A percentile compares a stretch with the other conserved stretches of the same genome.
Conservation (phyloP, 1,140 invertebrate genomes). For the Leptopilina boulardi region DNA sequence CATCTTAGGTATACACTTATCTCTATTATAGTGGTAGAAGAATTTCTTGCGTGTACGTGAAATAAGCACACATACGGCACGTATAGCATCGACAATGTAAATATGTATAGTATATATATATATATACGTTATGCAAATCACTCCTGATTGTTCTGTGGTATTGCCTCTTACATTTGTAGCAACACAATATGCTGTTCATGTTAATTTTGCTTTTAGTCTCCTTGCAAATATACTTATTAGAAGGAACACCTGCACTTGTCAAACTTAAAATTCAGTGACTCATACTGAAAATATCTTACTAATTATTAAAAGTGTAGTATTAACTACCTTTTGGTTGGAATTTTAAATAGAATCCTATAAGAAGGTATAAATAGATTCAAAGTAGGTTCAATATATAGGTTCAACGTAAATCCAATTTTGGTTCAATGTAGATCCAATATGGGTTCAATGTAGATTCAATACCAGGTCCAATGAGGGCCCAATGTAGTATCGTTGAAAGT, state of each 20-base stretch:
- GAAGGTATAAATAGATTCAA: no score
- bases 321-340: no score
- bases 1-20: no score
- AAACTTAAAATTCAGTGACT: neutral
- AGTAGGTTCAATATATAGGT: no score
- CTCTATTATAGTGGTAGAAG: no score
- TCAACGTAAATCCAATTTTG: no score
- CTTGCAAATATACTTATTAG: neutral
- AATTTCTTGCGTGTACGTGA: neutral
- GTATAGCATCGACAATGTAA: neutral
- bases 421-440: no score
- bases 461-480: no score
- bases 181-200: neutral
- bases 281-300: neutral
- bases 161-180: constrained; percentile 2
- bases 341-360: no score
- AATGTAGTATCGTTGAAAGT: no score
- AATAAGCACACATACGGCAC: neutral
- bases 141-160: neutral
- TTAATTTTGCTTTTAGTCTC: constrained; percentile 5
- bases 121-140: neutral
- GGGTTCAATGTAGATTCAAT: no score
- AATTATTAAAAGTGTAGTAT: neutral
- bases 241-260: neutral
- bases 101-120: neutral